Conservation (phyloP, 1,140 invertebrate genomes). For the Diorhabda carinulata region DNA sequence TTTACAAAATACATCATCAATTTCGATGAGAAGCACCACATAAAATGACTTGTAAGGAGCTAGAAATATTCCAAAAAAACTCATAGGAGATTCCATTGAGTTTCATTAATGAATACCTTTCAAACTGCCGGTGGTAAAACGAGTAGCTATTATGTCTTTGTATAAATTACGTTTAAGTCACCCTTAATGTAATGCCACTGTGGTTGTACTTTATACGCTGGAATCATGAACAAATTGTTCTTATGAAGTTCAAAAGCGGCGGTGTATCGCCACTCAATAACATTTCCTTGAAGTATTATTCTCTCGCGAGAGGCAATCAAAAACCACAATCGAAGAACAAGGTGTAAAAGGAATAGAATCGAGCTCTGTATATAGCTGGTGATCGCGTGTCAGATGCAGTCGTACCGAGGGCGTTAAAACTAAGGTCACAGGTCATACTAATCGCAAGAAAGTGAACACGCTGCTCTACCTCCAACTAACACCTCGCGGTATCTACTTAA, state of each 20-base stretch:
- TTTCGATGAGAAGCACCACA: too few relatives aligned
- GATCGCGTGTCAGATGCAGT: constrained; percentile 33
- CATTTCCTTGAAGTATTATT: constrained; percentile 19
- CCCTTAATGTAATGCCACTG: background rate
- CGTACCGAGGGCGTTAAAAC: constrained; percentile 33
- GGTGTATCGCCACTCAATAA: constrained; percentile 20
- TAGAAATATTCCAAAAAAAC: background rate
- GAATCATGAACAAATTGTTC: constrained; percentile 19
- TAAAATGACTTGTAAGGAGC: background rate
- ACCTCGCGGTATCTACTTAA: constrained; percentile 18
- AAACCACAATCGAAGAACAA: constrained; percentile 26
- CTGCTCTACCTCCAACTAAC: constrained; percentile 24
- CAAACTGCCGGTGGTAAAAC: background rate
- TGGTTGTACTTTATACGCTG: background rate
- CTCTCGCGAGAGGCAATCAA: constrained; percentile 21
- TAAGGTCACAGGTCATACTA: constrained; percentile 34
- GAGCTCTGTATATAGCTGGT: constrained; percentile 24
- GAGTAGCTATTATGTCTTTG: background rate
- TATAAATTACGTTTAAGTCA: background rate
- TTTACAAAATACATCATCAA: too few relatives aligned
- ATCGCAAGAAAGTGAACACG: constrained; percentile 37
- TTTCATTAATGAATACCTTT: background rate
- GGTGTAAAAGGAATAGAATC: constrained; percentile 28
- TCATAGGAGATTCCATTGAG: background rate
- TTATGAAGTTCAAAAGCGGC: constrained; percentile 20